phyloP scores from a whole-genome alignment of 1,140 invertebrate species.

The Macrocentrus cingulum region DNA sequence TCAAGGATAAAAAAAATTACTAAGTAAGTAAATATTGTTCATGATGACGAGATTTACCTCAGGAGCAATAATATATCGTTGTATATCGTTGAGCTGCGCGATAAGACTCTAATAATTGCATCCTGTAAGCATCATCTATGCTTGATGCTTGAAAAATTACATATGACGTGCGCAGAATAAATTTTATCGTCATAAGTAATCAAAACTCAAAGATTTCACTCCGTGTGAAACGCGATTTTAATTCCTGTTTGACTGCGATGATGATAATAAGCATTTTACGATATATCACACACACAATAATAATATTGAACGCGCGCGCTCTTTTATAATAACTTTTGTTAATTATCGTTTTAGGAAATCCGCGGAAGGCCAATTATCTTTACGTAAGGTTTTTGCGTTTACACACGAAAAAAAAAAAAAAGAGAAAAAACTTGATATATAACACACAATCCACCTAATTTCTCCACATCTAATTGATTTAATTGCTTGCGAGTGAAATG shows the following conservation, averaged over 20 bases:
- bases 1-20: too few species aligned
- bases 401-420: constrained; percentile 4
- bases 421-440: too few species aligned
- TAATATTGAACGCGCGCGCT: too few species aligned
- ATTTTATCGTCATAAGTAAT: constrained; percentile 6
- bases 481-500: constrained; percentile 42
- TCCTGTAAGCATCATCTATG: neutral
- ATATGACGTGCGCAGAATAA: neutral
- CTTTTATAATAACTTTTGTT: constrained; percentile 58
- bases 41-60: neutral
- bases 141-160: neutral
- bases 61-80: too few species aligned
- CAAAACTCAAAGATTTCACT: constrained; percentile 10
- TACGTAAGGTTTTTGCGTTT: constrained; percentile 44
- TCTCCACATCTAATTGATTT: constrained; percentile 55
- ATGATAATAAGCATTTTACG: neutral
- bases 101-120: constrained; percentile 2
- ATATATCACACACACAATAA: neutral
- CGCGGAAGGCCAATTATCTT: constrained; percentile 33
- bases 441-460: constrained; percentile 30
- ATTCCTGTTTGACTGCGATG: neutral
- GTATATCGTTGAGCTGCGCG: neutral
- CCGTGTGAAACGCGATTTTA: constrained; percentile 13
- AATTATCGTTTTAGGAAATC: constrained; percentile 62
- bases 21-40: too few species aligned